Evolutionary conservation across 2,113 vertebrate genomes (phyloP).

Genomic region (Channa maculata): DNA sequence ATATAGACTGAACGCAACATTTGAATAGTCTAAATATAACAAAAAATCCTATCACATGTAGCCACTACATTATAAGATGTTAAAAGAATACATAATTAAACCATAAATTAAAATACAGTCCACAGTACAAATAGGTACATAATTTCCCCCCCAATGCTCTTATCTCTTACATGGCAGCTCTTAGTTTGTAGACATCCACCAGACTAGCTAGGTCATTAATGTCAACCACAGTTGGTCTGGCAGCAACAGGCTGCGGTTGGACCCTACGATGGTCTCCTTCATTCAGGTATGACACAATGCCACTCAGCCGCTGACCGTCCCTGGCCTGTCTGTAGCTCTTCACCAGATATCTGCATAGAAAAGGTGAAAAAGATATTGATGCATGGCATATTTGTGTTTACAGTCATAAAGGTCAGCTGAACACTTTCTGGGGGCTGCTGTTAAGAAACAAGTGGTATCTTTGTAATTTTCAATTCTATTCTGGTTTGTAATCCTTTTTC

Average conservation of each 20-base stretch:
- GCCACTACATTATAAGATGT: background rate
- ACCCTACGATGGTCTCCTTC: slow-evolving; percentile 84
- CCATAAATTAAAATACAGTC: background rate
- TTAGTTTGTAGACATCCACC: slow-evolving; percentile 90
- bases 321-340: slow-evolving; percentile 92
- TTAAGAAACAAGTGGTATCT: background rate
- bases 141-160: background rate
- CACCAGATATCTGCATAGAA: slow-evolving; percentile 88
- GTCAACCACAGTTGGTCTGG: slow-evolving; percentile 78
- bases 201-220: slow-evolving; percentile 86
- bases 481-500: background rate
- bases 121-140: background rate
- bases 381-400: background rate
- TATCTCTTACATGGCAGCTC: slow-evolving; percentile 88
- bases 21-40: background rate
- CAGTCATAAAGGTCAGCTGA: background rate
- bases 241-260: slow-evolving; percentile 89
- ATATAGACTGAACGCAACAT: too few relatives aligned
- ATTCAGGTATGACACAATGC: slow-evolving; percentile 94
- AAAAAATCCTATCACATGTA: background rate
- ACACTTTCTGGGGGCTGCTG: background rate
- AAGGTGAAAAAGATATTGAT: background rate
- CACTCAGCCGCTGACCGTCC: slow-evolving; percentile 88
- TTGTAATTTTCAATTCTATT: background rate
- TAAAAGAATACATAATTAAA: background rate